Percentiles rank a stretch among this genome's conserved stretches.
phyloP scores from a whole-genome alignment of 2,797 vertebrate species.

The Alcedo atthis region DNA sequence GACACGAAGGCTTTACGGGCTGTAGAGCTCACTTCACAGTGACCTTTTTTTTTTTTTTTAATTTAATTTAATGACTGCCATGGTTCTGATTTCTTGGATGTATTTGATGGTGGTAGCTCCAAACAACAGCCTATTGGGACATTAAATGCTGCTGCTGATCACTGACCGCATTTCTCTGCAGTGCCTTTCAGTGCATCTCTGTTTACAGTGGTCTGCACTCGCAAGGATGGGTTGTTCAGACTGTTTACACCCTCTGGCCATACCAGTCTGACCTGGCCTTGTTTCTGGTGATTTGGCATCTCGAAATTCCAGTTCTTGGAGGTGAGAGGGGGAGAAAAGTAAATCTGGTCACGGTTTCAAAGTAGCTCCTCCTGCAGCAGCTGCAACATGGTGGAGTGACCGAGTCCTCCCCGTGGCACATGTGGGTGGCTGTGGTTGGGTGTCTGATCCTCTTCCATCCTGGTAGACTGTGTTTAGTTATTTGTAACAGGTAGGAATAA shows the following conservation, averaged over 20 bases:
- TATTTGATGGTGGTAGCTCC: conserved; percentile 30
- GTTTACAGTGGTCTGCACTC: neutral
- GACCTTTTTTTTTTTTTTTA: neutral
- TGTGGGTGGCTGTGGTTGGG: neutral
- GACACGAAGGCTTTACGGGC: conserved; percentile 27
- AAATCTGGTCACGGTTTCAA: neutral
- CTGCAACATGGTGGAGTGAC: neutral
- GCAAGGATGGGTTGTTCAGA: neutral
- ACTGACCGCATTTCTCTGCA: conserved; percentile 13
- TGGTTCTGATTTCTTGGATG: conserved; percentile 46
- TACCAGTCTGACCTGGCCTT: neutral
- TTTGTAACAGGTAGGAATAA: neutral
- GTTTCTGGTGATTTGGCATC: neutral
- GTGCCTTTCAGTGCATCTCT: conserved; percentile 49
- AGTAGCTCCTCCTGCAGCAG: neutral
- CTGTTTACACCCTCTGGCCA: neutral
- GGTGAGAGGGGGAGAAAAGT: neutral
- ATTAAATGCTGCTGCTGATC: conserved; percentile 64
- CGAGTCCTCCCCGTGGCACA: neutral
- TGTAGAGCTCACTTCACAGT: neutral
- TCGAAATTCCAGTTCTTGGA: neutral
- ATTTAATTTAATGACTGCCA: conserved; percentile 49
- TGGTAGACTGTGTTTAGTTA: neutral
- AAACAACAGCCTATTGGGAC: neutral
- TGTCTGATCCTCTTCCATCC: neutral